phyloP scores from a whole-genome alignment of 2,797 vertebrate species.

The Sciaenops ocellatus region DNA sequence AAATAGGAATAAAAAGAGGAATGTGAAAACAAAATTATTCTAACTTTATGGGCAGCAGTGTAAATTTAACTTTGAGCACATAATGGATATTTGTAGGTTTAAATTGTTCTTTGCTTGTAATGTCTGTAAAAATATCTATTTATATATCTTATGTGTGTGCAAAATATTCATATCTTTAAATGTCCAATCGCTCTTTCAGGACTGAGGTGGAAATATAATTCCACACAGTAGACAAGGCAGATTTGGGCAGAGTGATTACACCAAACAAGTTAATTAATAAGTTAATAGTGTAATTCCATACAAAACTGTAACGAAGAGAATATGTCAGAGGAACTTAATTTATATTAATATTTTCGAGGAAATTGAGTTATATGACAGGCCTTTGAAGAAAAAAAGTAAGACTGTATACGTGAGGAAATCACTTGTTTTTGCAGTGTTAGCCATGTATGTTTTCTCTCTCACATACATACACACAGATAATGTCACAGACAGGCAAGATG shows the following conservation, averaged over 20 bases:
- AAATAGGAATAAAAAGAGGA: too few species aligned
- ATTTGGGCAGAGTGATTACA: neutral
- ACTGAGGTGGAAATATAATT: neutral
- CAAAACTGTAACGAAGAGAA: too few species aligned
- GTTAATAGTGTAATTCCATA: too few species aligned
- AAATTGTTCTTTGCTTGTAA: neutral
- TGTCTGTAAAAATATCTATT: neutral
- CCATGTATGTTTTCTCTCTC: slow-evolving; percentile 57
- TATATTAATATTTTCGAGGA: neutral
- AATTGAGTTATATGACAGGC: neutral
- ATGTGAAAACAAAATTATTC: too few species aligned
- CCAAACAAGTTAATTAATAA: neutral
- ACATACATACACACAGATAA: slow-evolving; percentile 52
- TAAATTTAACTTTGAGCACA: neutral
- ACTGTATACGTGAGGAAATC: slow-evolving; percentile 63
- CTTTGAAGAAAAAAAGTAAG: slow-evolving; percentile 29
- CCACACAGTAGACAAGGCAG: neutral
- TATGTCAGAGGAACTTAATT: too few species aligned
- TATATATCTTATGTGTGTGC: neutral
- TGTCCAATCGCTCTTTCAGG: neutral
- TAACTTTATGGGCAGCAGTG: too few species aligned
- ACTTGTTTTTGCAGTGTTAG: slow-evolving; percentile 68
- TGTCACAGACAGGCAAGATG: slow-evolving; percentile 76
- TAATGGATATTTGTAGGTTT: neutral
- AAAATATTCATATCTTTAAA: neutral